phyloP scores from a whole-genome alignment of 2,888 invertebrate species.

The Leucoptera coffeella region DNA sequence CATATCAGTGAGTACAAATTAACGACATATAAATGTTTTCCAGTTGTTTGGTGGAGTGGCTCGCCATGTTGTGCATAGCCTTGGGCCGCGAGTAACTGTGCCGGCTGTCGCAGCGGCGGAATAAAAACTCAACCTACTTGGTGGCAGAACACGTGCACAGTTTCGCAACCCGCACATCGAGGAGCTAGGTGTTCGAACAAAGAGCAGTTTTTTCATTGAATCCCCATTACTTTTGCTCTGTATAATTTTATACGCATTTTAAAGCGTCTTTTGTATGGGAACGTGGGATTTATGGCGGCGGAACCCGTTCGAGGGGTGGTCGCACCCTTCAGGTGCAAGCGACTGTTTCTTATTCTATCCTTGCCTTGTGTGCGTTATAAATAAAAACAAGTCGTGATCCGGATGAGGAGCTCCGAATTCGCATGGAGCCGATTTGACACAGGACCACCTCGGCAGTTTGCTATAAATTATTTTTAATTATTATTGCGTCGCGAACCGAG shows the following conservation, averaged over 20 bases:
- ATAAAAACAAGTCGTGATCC: constrained; percentile 50
- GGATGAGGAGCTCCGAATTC: constrained; percentile 32
- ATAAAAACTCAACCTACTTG: not conserved
- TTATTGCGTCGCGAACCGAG: too few species aligned
- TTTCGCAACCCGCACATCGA: constrained; percentile 16
- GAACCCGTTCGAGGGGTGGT: constrained; percentile 48
- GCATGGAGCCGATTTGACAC: constrained; percentile 29
- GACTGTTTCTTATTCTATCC: constrained; percentile 33
- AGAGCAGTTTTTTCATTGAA: constrained; percentile 26
- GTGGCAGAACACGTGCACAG: constrained; percentile 24
- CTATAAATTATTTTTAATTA: too few species aligned
- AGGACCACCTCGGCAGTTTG: constrained; percentile 49
- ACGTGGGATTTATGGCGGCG: constrained; percentile 46
- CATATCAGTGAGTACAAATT: too few species aligned
- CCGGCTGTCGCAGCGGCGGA: too few species aligned
- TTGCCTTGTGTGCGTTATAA: constrained; percentile 51
- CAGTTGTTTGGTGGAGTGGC: too few species aligned
- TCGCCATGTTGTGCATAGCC: too few species aligned
- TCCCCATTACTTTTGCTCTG: constrained; percentile 45
- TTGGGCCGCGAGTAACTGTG: too few species aligned
- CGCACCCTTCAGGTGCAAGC: constrained; percentile 17
- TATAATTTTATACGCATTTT: constrained; percentile 52
- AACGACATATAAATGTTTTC: too few species aligned
- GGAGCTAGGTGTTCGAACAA: constrained; percentile 16
- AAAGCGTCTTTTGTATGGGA: constrained; percentile 33